Conservation (phyloP, 1,140 invertebrate species). For the Pogonomyrmex californicus region DNA sequence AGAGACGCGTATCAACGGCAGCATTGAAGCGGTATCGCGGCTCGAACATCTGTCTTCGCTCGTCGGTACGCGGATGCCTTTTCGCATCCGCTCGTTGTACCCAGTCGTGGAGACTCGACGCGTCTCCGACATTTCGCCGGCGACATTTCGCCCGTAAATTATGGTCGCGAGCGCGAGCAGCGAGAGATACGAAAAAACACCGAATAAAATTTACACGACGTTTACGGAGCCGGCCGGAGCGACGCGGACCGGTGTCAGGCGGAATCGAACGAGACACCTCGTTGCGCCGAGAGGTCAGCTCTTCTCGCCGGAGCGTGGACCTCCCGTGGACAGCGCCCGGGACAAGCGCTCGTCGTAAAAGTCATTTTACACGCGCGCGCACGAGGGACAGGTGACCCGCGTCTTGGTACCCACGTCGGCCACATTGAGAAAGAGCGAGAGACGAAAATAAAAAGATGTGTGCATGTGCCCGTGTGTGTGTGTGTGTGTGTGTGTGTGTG, state of each 20-base stretch:
- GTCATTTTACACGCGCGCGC: conserved; percentile 82
- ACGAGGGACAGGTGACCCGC: conserved; percentile 84
- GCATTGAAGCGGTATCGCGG: not conserved
- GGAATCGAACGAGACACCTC: conserved; percentile 84
- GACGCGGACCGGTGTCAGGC: conserved; percentile 74
- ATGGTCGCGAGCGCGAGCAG: conserved; percentile 68
- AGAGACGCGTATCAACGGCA: conserved; percentile 27
- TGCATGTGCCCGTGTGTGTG: not conserved
- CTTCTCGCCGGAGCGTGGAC: conserved; percentile 72
- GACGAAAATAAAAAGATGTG: conserved; percentile 66
- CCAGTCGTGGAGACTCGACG: not conserved
- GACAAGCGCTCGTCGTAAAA: conserved; percentile 84
- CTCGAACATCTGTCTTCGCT: conserved; percentile 56
- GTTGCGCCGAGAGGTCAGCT: conserved; percentile 80
- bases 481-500: no score
- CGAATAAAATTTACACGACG: conserved; percentile 86
- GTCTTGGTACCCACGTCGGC: conserved; percentile 49
- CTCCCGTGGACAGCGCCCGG: conserved; percentile 82
- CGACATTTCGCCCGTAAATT: conserved; percentile 80
- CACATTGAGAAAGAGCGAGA: conserved; percentile 25
- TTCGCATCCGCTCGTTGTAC: conserved; percentile 42
- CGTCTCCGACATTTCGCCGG: conserved; percentile 3
- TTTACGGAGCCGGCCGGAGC: conserved; percentile 80
- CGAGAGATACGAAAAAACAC: conserved; percentile 65
- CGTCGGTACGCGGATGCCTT: conserved; percentile 32